phyloP scores from a whole-genome alignment of 2,888 invertebrate genomes.

The Galerucella nymphaeae region DNA sequence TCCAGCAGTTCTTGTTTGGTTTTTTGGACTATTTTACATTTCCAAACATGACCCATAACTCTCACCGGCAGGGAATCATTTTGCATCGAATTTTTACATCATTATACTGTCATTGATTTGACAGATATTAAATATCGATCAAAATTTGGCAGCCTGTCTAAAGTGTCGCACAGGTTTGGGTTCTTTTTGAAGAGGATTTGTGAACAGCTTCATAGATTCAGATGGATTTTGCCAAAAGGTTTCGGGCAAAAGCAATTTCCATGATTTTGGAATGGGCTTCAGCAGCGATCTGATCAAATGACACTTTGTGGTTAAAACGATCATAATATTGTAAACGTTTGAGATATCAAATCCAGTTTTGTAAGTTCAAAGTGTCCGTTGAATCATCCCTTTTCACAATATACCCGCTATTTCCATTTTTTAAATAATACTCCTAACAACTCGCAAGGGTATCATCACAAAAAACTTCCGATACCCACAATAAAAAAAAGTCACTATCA shows the following conservation, averaged over 20 bases:
- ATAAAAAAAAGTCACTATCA: constrained; percentile 6
- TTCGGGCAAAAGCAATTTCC: too few relatives aligned
- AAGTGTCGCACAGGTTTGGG: too few relatives aligned
- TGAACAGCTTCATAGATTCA: too few relatives aligned
- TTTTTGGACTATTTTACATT: constrained; percentile 14
- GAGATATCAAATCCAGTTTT: too few relatives aligned
- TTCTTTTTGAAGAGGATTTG: too few relatives aligned
- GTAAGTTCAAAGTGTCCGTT: neutral
- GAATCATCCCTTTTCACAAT: neutral
- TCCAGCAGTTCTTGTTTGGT: constrained; percentile 7
- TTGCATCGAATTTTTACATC: neutral
- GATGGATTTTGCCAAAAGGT: too few relatives aligned
- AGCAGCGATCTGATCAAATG: too few relatives aligned
- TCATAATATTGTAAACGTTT: too few relatives aligned
- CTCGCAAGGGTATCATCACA: neutral
- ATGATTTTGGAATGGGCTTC: too few relatives aligned
- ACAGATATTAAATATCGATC: neutral
- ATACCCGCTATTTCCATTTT: neutral
- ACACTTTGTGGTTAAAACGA: too few relatives aligned
- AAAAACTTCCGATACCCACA: neutral
- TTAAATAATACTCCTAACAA: too few relatives aligned
- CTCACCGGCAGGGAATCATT: neutral
- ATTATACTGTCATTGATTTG: neutral
- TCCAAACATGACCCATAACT: neutral
- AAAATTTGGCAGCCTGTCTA: too few relatives aligned